Conservation (phyloP, 2,888 invertebrate genomes). For the Homarus gammarus region DNA sequence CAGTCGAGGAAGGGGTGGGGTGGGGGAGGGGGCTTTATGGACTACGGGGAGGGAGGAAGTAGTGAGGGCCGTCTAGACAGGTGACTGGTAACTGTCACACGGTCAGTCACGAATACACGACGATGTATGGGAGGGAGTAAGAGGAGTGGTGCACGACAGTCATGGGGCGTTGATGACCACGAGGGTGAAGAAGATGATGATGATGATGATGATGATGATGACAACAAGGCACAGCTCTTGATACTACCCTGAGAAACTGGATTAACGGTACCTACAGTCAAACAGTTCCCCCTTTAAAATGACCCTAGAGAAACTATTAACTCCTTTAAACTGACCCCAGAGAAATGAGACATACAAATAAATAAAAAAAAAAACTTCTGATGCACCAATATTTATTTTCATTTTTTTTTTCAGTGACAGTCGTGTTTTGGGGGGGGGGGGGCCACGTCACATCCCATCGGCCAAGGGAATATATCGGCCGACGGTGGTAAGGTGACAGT, state of each 20-base stretch:
- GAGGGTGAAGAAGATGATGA: background rate
- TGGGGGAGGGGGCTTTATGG: background rate
- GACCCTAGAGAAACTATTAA: no score
- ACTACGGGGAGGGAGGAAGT: background rate
- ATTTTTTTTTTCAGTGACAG: no score
- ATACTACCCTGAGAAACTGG: background rate
- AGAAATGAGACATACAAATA: background rate
- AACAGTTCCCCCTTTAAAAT: no score
- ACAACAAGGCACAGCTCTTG: background rate
- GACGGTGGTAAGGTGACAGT: slow-evolving; percentile 31
- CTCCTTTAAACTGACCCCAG: background rate
- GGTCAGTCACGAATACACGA: background rate
- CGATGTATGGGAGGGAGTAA: background rate
- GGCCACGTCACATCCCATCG: slow-evolving; percentile 25
- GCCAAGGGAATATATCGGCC: slow-evolving; percentile 25
- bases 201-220: background rate
- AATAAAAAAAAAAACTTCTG: background rate
- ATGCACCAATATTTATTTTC: background rate
- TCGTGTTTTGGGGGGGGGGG: background rate
- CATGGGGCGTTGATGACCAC: background rate
- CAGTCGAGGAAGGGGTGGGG: background rate
- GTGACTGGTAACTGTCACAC: background rate
- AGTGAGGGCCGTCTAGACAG: background rate
- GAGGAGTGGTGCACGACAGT: background rate
- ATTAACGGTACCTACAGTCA: no score